Evolutionary conservation across 2,888 invertebrate genomes (phyloP).

Genomic region (Ichneumoninae sp.): DNA sequence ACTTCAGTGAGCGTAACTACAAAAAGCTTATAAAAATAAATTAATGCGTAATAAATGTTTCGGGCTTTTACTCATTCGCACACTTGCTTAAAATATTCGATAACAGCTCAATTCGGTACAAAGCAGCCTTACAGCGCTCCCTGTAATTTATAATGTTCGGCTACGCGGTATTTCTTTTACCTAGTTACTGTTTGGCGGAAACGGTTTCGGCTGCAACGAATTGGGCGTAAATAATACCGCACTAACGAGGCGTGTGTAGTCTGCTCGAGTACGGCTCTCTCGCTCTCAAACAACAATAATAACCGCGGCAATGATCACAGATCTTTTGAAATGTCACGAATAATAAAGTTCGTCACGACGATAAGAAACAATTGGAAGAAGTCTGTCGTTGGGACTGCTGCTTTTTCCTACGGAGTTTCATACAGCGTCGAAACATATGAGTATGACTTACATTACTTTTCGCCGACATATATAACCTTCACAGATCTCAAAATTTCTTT

Average conservation of each 20-base stretch:
- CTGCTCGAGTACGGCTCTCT: not conserved
- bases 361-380: slow-evolving; percentile 96
- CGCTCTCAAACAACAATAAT: not conserved
- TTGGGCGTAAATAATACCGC: too few relatives aligned
- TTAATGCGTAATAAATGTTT: too few relatives aligned
- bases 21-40: too few relatives aligned
- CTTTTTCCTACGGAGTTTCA: slow-evolving; percentile 89
- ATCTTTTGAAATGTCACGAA: slow-evolving; percentile 67
- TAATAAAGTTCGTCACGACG: slow-evolving; percentile 88
- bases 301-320: slow-evolving; percentile 7
- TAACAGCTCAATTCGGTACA: too few relatives aligned
- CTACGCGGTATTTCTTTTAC: too few relatives aligned
- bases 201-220: too few relatives aligned
- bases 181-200: too few relatives aligned
- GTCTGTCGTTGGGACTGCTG: slow-evolving; percentile 89
- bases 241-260: not conserved
- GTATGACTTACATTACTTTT: slow-evolving; percentile 85
- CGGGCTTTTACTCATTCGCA: too few relatives aligned
- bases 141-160: too few relatives aligned
- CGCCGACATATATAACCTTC: not conserved
- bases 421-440: slow-evolving; percentile 90
- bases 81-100: too few relatives aligned
- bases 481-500: not conserved
- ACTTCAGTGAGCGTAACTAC: too few relatives aligned
- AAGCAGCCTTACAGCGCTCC: too few relatives aligned